Evolutionary conservation across 2,888 invertebrate species (phyloP).

Genomic region (Calameuta idolon): DNA sequence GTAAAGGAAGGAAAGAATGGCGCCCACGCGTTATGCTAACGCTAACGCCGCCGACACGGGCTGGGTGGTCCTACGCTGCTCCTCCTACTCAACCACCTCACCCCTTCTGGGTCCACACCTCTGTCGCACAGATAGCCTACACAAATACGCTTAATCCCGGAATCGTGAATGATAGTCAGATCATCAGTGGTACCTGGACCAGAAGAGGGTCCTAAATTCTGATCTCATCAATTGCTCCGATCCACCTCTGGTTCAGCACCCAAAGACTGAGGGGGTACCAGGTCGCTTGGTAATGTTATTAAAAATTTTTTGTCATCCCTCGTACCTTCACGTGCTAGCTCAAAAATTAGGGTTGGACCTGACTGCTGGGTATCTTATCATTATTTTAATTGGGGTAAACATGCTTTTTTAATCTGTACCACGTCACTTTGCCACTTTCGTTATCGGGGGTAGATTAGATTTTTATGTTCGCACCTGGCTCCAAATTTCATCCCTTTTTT

Average conservation of each 20-base stretch:
- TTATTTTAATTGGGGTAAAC: background rate
- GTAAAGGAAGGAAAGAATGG: slow-evolving; percentile 57
- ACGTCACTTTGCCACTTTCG: background rate
- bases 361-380: background rate
- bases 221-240: no score
- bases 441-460: background rate
- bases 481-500: background rate
- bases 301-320: background rate
- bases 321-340: background rate
- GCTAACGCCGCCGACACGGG: slow-evolving; percentile 62
- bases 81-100: slow-evolving; percentile 61
- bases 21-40: slow-evolving; percentile 66
- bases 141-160: background rate
- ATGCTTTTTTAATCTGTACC: background rate
- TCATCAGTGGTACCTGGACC: background rate
- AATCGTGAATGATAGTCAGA: background rate
- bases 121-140: slow-evolving; percentile 10
- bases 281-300: background rate
- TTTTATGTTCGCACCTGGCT: background rate
- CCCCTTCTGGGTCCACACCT: slow-evolving; percentile 49
- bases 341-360: background rate
- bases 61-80: slow-evolving; percentile 65
- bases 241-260: no score
- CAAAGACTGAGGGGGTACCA: no score
- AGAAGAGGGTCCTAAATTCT: no score